Base-by-base conservation (phyloP, 1,140 invertebrate species). In the Drosophila nebulosa region DNA sequence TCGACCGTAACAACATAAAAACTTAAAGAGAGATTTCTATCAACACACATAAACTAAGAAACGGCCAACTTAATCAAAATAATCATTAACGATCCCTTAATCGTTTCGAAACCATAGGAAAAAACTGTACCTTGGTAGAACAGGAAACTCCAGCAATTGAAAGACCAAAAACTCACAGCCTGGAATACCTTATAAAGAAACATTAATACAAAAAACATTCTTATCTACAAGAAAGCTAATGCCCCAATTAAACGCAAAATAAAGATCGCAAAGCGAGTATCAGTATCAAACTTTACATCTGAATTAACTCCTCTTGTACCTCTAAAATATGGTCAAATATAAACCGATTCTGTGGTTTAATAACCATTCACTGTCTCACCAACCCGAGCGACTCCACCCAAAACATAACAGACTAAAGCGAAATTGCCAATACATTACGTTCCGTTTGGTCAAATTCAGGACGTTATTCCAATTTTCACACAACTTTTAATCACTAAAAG, bases 291-390 rank as follows among this genome's bases (percentile, higher is more conserved):
- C 9, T 66, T 71, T 9, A 67, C 68, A 30, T 39, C 63, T 2
- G 32, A 66, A 35, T 64, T 71, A 27, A 64, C 30, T n/a, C 64
- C 4, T 32, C 68, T 6, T 14, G 53, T 3, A 52, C 27, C 9
- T 26, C 5, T 6, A 61, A 71, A 71, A 55, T 71, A 50, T 70
- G 58, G 67, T 70, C 56, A 16, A 66, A 68, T 26, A 68, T 68
- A 26, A 63, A 60, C 12, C 35, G n/a, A 0, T 65, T 76, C 9
- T 64, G 62, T 21, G 69, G 58, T 36, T 30, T 53, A 1, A 72
- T 72, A 39, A 51, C 32, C 5, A 71, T 63, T 10, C 59, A 76
- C 10, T 67, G 51, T 42, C n/a, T 65, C 18, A 30, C 50, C 10
- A 16, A 46, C 10, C 26, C 50, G n/a, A 66, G 55, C 21, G 22